Conservation (phyloP, 2,797 vertebrate genomes). For the Pangasius sanitwongsei region DNA sequence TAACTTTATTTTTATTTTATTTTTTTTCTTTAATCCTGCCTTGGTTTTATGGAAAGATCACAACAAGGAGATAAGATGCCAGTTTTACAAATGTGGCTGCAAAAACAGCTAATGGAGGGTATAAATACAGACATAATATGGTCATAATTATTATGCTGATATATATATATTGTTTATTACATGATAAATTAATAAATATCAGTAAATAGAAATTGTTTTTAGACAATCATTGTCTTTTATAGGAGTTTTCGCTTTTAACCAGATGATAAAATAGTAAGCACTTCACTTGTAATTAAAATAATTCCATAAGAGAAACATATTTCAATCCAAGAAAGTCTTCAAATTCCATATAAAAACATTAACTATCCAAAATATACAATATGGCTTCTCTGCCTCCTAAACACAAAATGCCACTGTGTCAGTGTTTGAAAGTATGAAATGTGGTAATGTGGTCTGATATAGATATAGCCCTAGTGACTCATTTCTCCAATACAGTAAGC, state of each 20-base stretch:
- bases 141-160: background rate
- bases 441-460: slow-evolving; percentile 13
- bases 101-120: background rate
- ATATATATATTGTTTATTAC: background rate
- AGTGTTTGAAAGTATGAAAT: background rate
- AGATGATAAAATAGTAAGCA: background rate
- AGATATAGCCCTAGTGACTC: slow-evolving; percentile 31
- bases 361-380: background rate
- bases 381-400: background rate
- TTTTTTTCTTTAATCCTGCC: background rate
- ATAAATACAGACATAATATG: background rate
- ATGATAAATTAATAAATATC: background rate
- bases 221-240: background rate
- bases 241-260: background rate
- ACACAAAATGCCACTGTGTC: background rate
- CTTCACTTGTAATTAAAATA: background rate
- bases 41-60: background rate
- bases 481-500: slow-evolving; percentile 28
- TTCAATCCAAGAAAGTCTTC: background rate
- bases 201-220: background rate
- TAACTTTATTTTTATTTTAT: background rate
- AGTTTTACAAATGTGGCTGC: background rate
- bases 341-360: background rate
- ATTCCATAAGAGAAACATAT: background rate
- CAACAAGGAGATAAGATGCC: background rate